Evolutionary conservation across 1,140 invertebrate species (phyloP).

Genomic region (Bombus superbus): DNA sequence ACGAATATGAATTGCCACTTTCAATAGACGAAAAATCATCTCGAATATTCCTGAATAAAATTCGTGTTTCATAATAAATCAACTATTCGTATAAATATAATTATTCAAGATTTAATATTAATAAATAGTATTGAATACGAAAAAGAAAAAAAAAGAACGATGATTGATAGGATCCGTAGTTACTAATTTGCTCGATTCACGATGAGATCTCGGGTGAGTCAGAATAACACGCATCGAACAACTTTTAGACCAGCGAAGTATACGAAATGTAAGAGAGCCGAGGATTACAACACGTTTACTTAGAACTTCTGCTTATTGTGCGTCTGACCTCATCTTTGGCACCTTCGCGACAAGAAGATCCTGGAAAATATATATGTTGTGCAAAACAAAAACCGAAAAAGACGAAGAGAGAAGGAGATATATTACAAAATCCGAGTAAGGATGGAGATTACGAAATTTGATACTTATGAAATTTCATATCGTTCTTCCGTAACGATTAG

Average conservation of each 20-base stretch:
- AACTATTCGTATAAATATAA: not conserved
- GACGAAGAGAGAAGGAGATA: not conserved
- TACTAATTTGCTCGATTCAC: not conserved
- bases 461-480: not conserved
- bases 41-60: not conserved
- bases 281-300: constrained; percentile 40
- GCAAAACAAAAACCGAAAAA: not conserved
- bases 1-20: too few relatives aligned
- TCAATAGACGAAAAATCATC: not conserved
- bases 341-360: not conserved
- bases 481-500: not conserved
- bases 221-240: constrained; percentile 19
- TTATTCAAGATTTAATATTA: not conserved
- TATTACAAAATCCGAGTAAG: constrained; percentile 5
- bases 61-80: not conserved
- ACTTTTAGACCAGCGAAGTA: constrained; percentile 17
- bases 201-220: not conserved
- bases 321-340: constrained; percentile 54
- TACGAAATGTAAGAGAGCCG: not conserved
- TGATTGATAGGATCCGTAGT: not conserved
- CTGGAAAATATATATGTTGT: constrained; percentile 15
- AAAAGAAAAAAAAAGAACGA: not conserved
- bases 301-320: constrained; percentile 38
- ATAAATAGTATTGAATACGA: not conserved
- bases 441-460: not conserved